Evolutionary conservation across 2,888 invertebrate species (phyloP).

Genomic region (Lamellibrachia satsuma): DNA sequence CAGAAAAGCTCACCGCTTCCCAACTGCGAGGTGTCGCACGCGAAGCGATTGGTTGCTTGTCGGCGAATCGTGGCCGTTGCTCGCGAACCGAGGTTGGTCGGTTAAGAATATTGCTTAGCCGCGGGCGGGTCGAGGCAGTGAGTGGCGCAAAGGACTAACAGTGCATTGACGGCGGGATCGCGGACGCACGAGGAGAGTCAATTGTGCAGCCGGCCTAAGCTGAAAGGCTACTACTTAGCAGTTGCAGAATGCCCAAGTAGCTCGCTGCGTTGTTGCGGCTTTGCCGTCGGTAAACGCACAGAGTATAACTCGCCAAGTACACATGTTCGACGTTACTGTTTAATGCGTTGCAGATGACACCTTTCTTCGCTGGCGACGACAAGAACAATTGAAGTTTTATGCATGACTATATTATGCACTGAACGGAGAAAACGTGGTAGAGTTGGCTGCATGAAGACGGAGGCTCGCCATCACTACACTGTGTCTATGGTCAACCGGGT

Average conservation of each 20-base stretch:
- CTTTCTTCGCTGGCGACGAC: neutral
- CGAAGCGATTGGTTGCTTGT: neutral
- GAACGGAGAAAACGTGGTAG: neutral
- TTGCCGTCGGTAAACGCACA: neutral
- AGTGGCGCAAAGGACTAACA: neutral
- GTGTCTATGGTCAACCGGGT: neutral
- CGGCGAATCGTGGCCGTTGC: neutral
- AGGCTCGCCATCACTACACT: neutral
- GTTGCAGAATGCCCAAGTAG: neutral
- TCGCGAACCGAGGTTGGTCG: neutral
- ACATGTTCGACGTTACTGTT: neutral
- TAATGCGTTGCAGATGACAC: neutral
- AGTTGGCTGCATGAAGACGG: neutral
- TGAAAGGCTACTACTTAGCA: neutral
- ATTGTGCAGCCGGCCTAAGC: slow-evolving; percentile 8
- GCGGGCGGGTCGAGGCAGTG: neutral
- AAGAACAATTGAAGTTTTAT: neutral
- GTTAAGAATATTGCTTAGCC: neutral
- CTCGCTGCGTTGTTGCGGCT: neutral
- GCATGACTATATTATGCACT: neutral
- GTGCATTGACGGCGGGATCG: neutral
- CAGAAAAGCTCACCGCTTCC: neutral
- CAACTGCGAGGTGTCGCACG: neutral
- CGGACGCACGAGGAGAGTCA: neutral
- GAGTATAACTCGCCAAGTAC: neutral